Percentiles rank a stretch among this genome's conserved stretches.
phyloP scores from a whole-genome alignment of 64 coral and sea anemone species.

The Pocillopora verrucosa region DNA sequence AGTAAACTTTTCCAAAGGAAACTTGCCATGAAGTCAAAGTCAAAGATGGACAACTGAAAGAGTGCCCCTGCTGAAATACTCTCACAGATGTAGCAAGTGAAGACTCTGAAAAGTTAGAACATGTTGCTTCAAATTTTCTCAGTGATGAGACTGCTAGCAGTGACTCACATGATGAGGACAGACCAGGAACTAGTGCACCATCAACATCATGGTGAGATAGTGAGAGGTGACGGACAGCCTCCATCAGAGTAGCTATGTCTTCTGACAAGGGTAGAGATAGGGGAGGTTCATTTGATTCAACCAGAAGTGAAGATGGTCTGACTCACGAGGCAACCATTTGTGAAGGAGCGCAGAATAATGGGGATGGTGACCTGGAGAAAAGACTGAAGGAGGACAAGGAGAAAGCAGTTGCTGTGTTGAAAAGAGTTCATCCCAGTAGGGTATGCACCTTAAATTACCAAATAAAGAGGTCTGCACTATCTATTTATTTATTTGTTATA shows the following conservation, averaged over 20 bases:
- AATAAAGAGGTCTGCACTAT: neutral
- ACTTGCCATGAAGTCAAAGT: constrained; percentile 47
- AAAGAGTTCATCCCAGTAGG: constrained; percentile 52
- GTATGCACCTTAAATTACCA: neutral
- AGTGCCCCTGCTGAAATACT: neutral
- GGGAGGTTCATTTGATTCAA: neutral
- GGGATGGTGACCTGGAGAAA: constrained; percentile 15
- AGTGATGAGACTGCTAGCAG: constrained; percentile 18
- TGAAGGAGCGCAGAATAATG: neutral
- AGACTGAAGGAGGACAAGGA: constrained; percentile 9
- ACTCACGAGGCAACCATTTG: neutral
- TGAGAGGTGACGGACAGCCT: neutral
- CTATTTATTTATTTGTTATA: too few relatives aligned
- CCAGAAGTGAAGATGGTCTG: neutral
- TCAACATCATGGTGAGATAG: neutral
- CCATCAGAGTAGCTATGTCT: neutral
- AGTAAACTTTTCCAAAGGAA: constrained; percentile 42
- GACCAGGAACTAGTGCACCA: neutral
- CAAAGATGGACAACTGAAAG: constrained; percentile 49
- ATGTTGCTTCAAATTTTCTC: constrained; percentile 15
- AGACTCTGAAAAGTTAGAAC: constrained; percentile 20
- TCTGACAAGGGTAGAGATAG: constrained; percentile 3
- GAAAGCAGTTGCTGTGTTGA: constrained; percentile 57
- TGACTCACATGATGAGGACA: constrained; percentile 37
- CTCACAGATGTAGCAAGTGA: constrained; percentile 5